Percentiles rank a stretch among this genome's conserved stretches.
These are phyloP conservation scores for Drosophila diplacantha DNA, from an alignment of 2,888 invertebrate genomes.

Conservation along the genomic window DNA sequence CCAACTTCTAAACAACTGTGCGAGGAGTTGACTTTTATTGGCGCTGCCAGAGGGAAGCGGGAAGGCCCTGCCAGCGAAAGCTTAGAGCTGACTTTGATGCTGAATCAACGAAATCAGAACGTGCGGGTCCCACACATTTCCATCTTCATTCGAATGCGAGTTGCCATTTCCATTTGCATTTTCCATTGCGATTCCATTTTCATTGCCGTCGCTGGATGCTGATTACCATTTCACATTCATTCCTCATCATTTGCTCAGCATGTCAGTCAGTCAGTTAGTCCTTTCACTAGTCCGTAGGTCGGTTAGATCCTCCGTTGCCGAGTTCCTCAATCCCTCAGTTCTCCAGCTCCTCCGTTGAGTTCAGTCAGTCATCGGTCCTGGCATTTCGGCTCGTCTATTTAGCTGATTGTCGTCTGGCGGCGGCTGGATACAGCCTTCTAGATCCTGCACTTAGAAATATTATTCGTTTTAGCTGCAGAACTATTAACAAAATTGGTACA, in stretches of 20 bases:
- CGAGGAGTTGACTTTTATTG: conserved; percentile 40
- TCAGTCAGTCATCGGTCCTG: conserved; percentile 37
- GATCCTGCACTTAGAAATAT: background rate
- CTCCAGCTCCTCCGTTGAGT: conserved; percentile 10
- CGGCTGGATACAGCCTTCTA: background rate
- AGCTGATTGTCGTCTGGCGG: conserved; percentile 56
- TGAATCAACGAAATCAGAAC: conserved; percentile 62
- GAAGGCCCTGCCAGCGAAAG: conserved; percentile 1
- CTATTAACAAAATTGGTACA: background rate
- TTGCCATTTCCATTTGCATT: conserved; percentile 49
- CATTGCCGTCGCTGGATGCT: conserved; percentile 59
- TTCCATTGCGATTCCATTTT: conserved; percentile 50
- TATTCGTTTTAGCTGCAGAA: background rate
- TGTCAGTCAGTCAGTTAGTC: conserved; percentile 55
- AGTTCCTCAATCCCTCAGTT: conserved; percentile 63
- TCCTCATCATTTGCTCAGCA: conserved; percentile 72
- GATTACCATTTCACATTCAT: conserved; percentile 70
- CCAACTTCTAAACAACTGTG: conserved; percentile 39
- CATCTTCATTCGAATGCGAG: conserved; percentile 20
- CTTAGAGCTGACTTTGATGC: conserved; percentile 37
- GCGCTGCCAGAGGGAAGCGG: conserved; percentile 2
- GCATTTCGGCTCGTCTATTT: conserved; percentile 61
- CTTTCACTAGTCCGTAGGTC: conserved; percentile 13
- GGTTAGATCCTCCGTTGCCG: conserved; percentile 56
- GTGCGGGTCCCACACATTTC: conserved; percentile 55